Base-by-base conservation (phyloP, 1,140 invertebrate species). In the Teleopsis dalmanni region DNA sequence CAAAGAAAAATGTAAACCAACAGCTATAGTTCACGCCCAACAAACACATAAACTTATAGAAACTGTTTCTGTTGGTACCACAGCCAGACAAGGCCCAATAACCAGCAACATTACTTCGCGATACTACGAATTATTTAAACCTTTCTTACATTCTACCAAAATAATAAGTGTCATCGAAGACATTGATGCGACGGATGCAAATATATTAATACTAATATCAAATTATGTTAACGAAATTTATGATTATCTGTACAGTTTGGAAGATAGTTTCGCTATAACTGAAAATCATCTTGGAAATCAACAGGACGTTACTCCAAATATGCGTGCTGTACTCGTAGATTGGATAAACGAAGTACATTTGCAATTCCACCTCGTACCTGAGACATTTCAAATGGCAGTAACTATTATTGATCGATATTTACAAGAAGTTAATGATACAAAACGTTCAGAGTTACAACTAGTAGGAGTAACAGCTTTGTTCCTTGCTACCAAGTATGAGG, bases 401-500 rank as follows among this genome's bases (percentile, higher is more conserved):
- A 81, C 85, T 44, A 86, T 95, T 19, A 79, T 96, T 54, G 95
- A 98, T 74, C 76, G 90, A 57, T 97, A 90, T 76, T 77, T 96
- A 53, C 88, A 94, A 80, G 87, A 88, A 72, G 70, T 66, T 2
- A 60, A 59, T 52, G 60, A 54, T 65, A 76, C 69, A 53, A 72
- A 57, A 62, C 76, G 48, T 77, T 89, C 54, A 72, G 80, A 52
- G 75, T 73, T 98, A 27, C 95, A 98, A 70, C 73, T 98, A 35
- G 88, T 96, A 31, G 95, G 95, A 1, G 84, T 93, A 1, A 84
- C 92, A 3, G 84, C 90, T 1, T 82, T 98, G 79, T 86, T 93
- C 56, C 83, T 98, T 49, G 92, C 95, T 10, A 83, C 85, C 56
- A 98, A 98, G 71, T 98, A 94, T 62, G 95, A 98, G 73, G 95